Evolutionary conservation across 2,797 vertebrate species (phyloP).

Genomic region (Sebastes minor): DNA sequence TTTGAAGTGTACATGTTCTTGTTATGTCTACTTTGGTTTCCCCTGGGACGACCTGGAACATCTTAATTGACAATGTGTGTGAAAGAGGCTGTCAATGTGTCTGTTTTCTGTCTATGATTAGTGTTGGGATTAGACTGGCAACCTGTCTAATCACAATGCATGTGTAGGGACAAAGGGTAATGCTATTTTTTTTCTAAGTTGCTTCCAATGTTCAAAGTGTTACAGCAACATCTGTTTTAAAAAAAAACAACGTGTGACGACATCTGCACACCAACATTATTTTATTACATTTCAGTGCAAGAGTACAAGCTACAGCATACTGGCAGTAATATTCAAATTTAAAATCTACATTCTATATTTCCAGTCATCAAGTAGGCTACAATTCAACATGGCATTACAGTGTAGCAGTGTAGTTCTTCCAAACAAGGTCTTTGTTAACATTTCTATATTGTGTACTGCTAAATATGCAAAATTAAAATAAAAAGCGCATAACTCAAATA

Average conservation of each 20-base stretch:
- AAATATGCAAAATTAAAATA: constrained; percentile 6
- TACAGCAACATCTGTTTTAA: background rate
- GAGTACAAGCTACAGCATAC: background rate
- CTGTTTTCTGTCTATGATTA: background rate
- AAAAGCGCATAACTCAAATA: background rate
- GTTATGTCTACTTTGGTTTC: background rate
- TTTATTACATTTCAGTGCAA: constrained; percentile 30
- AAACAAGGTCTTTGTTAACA: background rate
- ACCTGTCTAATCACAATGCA: background rate
- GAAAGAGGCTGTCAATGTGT: background rate
- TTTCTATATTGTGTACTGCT: background rate
- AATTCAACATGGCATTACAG: constrained; percentile 5
- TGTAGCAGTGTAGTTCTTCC: background rate
- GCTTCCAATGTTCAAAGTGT: background rate
- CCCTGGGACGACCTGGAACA: background rate
- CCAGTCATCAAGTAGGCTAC: background rate
- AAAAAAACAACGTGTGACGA: background rate
- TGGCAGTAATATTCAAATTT: background rate
- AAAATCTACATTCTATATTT: background rate
- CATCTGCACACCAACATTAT: background rate
- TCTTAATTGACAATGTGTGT: background rate
- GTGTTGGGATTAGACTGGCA: background rate
- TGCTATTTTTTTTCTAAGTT: background rate
- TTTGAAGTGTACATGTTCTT: background rate
- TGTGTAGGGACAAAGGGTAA: background rate